Evolutionary conservation across 2,113 vertebrate species (phyloP).

Genomic region (Bambusicola thoracicus): DNA sequence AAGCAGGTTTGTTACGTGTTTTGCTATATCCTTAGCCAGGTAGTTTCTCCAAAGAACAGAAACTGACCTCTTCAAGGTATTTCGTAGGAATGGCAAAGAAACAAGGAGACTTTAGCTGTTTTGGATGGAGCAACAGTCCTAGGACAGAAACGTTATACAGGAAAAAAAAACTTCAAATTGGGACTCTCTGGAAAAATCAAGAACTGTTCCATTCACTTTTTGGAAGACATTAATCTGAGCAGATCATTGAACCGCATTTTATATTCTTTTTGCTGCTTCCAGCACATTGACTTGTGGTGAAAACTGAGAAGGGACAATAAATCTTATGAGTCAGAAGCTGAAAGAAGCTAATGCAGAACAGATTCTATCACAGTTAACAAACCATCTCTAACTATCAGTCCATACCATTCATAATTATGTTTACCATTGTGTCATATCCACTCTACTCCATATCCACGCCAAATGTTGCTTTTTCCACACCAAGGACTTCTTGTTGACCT

Average conservation of each 20-base stretch:
- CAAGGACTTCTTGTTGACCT: not conserved
- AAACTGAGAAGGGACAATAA: accelerated
- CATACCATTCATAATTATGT: not conserved
- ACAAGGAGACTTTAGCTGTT: not conserved
- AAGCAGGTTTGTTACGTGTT: not conserved
- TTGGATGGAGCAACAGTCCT: not conserved
- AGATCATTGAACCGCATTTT: not conserved
- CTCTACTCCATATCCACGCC: no score
- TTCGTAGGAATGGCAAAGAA: not conserved
- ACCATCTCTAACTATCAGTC: not conserved
- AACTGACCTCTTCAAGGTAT: not conserved
- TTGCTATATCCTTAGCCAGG: not conserved
- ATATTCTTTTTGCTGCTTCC: not conserved
- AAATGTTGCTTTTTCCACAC: not conserved
- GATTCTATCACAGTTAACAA: not conserved
- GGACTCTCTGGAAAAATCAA: not conserved
- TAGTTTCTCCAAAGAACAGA: not conserved
- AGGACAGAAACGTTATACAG: not conserved
- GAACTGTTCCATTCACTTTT: not conserved
- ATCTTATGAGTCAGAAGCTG: not conserved
- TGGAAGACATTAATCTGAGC: not conserved
- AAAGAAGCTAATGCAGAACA: not conserved
- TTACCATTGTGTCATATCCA: not conserved
- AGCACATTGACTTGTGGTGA: not conserved
- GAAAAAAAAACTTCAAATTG: not conserved